Conservation (phyloP, 2,888 invertebrate species). For the Plagodis dolabraria region DNA sequence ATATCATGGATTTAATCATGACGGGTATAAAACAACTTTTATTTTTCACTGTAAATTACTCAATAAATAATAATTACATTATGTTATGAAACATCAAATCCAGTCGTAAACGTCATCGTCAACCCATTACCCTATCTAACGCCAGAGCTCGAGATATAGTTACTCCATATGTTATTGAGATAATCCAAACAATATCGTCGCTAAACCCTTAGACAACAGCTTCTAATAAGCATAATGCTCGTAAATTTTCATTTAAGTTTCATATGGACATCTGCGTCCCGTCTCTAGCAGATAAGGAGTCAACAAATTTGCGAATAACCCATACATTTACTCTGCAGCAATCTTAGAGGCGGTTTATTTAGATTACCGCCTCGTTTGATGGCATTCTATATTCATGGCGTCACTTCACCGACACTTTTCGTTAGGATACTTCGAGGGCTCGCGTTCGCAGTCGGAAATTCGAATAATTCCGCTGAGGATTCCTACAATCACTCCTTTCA, state of each 20-base stretch:
- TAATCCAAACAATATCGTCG: not conserved
- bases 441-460: conserved; percentile 50
- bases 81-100: too few relatives aligned
- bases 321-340: conserved; percentile 56
- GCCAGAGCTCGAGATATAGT: too few relatives aligned
- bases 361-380: conserved; percentile 60
- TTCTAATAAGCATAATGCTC: conserved; percentile 10
- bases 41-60: too few relatives aligned
- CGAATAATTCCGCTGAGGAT: conserved; percentile 48
- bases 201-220: not conserved
- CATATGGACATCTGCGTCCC: conserved; percentile 32
- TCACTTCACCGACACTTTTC: conserved; percentile 48
- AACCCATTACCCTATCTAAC: too few relatives aligned
- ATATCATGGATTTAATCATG: too few relatives aligned
- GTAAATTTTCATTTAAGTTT: conserved; percentile 23
- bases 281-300: conserved; percentile 35
- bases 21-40: too few relatives aligned
- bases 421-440: conserved; percentile 43
- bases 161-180: not conserved
- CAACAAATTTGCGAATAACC: conserved; percentile 48
- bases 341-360: conserved; percentile 59
- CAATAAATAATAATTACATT: too few relatives aligned
- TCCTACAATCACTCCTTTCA: conserved; percentile 34
- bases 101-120: too few relatives aligned
- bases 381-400: conserved; percentile 61